Percentiles rank a stretch among this genome's conserved stretches.
Conservation (phyloP, 2,888 invertebrate genomes). For the Conus canariensis region DNA sequence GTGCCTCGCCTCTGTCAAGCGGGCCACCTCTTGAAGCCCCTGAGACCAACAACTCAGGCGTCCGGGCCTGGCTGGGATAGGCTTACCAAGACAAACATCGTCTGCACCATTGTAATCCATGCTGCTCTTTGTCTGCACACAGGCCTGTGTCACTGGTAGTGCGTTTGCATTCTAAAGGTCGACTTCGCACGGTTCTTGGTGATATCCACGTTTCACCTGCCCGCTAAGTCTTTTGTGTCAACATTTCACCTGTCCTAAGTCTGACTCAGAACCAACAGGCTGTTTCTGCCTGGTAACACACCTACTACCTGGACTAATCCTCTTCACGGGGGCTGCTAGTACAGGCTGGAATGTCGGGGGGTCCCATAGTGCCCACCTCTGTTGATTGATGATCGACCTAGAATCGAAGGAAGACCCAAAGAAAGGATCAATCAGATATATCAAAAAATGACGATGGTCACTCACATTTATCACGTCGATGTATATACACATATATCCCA, state of each 20-base stretch:
- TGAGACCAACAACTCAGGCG: too few species aligned
- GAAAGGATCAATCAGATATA: not conserved
- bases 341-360: too few species aligned
- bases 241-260: slow-evolving; percentile 11
- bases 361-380: too few species aligned
- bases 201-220: not conserved
- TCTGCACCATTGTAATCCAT: not conserved
- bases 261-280: not conserved
- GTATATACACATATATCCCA: too few species aligned
- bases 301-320: not conserved
- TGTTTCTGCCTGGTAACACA: not conserved
- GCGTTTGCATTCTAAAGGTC: not conserved
- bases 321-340: not conserved
- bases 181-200: not conserved
- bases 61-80: not conserved
- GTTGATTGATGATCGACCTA: not conserved
- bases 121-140: too few species aligned
- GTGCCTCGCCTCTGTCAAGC: not conserved
- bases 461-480: too few species aligned
- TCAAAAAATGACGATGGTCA: too few species aligned
- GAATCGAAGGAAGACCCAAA: not conserved
- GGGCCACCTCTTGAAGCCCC: not conserved
- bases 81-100: not conserved
- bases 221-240: slow-evolving; percentile 5
- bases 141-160: too few species aligned